Evolutionary conservation across 2,113 vertebrate species (phyloP), one percentile per base, ranked within the genome.

Genomic region (Cyprinodon variegatus): DNA sequence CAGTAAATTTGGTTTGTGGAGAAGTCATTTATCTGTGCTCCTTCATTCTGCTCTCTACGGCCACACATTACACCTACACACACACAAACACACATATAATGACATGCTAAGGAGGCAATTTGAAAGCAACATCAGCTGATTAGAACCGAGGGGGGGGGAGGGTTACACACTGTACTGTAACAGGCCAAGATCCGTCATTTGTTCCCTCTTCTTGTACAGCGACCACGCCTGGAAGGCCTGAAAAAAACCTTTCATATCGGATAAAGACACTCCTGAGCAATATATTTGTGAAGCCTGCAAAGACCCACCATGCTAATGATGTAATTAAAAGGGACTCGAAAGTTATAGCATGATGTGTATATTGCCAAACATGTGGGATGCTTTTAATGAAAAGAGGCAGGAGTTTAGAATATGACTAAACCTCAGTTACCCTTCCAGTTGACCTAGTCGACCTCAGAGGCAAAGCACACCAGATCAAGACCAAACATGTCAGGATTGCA

Each of bases 61-160:
- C 48, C 66, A 70, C 61, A 50, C 39, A 66, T 38, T 15, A 77
- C 76, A 82, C 79, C 41, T 50, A 65, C 22, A 61, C 64, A 61
- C 70, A 84, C 20, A 65, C 11, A 22, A n/a, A 65, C 29, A 29
- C 71, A 72, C 38, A 78, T 67, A 68, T 70, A 38, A 91, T 88
- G 76, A 78, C 66, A 88, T 84, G 83, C 70, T 83, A 81, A 82
- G 82, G 71, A 83, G 80, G 65, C 77, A 65, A 81, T 82, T 88
- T 83, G 80, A 83, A 82, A 83, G 78, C 72, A 82, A 82, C 86
- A 81, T 64, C 72, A 76, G 82, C 81, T 91, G 85, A 90, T 84
- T 73, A 83, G 74, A 89, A 90, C 53, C 76, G 53, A 29, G n/a
- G n/a, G 29, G 29, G 29, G 29, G 29, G 29, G 66, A 62, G 76